These are phyloP conservation scores for Acanthosepion esculentum DNA, from an alignment of 2,888 invertebrate genomes.

Conservation along the genomic window DNA sequence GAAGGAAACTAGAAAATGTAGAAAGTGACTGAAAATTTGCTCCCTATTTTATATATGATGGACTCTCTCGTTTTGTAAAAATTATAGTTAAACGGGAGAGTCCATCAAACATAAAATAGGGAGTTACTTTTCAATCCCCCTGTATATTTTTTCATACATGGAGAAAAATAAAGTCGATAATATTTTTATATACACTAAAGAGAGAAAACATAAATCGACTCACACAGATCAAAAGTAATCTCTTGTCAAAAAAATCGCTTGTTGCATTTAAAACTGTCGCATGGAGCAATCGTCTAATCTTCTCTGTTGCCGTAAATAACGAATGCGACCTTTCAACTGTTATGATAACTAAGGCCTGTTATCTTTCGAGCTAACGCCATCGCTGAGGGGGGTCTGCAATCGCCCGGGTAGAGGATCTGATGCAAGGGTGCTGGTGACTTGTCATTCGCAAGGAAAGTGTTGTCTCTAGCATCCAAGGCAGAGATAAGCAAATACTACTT, in stretches of 20 bases:
- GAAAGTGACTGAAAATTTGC: too few species aligned
- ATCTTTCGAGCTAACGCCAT: background rate
- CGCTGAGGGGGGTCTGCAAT: background rate
- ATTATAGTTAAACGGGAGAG: too few species aligned
- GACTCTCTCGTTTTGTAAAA: too few species aligned
- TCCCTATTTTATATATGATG: too few species aligned
- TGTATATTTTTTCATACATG: too few species aligned
- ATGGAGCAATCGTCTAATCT: background rate
- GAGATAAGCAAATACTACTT: background rate
- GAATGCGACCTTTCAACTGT: background rate
- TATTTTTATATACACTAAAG: too few species aligned
- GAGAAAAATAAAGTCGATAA: too few species aligned
- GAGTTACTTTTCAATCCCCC: too few species aligned
- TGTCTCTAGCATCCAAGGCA: background rate
- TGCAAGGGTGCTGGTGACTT: background rate
- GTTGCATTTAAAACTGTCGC: background rate
- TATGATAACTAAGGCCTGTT: background rate
- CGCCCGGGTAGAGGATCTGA: background rate
- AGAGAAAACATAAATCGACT: background rate
- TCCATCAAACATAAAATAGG: too few species aligned
- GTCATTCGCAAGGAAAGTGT: background rate
- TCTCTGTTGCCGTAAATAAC: background rate
- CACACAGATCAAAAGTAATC: background rate
- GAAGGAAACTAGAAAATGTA: too few species aligned
- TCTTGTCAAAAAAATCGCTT: background rate